Conservation (phyloP, 2,797 vertebrate species). For the Taeniopygia guttata region DNA sequence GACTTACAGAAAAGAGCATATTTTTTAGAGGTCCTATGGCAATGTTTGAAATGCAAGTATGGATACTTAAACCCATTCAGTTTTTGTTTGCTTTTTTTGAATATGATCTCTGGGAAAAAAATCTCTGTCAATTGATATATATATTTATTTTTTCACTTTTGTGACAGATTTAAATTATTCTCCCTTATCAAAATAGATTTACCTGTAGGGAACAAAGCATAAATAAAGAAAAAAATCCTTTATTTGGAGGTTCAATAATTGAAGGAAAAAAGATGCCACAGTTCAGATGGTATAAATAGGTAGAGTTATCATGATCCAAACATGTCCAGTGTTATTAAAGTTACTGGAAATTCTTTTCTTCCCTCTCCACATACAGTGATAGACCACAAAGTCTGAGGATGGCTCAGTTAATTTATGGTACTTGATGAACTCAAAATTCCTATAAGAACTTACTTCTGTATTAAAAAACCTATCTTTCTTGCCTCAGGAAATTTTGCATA, state of each 20-base stretch:
- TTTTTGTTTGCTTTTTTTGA: neutral
- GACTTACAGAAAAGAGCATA: neutral
- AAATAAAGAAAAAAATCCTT: neutral
- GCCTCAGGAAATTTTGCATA: neutral
- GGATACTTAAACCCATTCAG: neutral
- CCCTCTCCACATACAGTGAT: neutral
- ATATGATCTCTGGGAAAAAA: neutral
- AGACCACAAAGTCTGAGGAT: neutral
- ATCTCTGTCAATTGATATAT: neutral
- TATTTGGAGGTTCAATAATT: neutral
- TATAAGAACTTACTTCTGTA: neutral
- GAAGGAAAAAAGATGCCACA: neutral
- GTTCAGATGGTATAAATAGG: neutral
- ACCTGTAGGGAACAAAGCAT: neutral
- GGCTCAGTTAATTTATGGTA: neutral
- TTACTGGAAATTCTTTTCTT: neutral
- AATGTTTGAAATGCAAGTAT: neutral
- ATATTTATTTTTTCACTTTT: neutral
- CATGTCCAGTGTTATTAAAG: neutral
- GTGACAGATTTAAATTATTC: neutral
- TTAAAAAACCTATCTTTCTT: neutral
- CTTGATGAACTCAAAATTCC: neutral
- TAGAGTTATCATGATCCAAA: neutral
- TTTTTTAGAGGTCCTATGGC: neutral
- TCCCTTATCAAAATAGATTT: neutral